These are phyloP conservation scores for Dolichopus griseipennis DNA, from an alignment of 2,888 invertebrate species.

Conservation along the genomic window DNA sequence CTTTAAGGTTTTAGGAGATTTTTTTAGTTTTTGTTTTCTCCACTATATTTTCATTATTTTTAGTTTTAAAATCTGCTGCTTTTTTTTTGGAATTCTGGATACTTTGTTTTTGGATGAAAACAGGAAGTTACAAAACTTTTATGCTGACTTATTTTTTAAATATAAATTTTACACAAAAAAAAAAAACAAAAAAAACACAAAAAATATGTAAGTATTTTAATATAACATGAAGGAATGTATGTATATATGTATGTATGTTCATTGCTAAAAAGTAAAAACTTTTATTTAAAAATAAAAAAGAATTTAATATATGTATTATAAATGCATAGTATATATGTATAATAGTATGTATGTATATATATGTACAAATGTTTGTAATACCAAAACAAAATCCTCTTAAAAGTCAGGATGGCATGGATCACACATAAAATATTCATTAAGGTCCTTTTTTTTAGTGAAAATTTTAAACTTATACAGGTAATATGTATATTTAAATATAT, in stretches of 20 bases:
- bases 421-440: slow-evolving; percentile 3
- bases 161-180: slow-evolving; percentile 14
- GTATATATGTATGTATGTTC: neutral
- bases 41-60: too few species aligned
- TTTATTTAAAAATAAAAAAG: too few species aligned
- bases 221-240: neutral
- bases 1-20: neutral
- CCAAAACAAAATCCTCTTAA: neutral
- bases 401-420: slow-evolving; percentile 6
- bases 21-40: neutral
- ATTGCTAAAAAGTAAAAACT: too few species aligned
- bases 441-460: slow-evolving; percentile 1
- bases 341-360: too few species aligned
- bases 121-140: slow-evolving; percentile 4
- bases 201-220: too few species aligned
- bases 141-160: slow-evolving; percentile 15
- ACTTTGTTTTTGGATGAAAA: slow-evolving; percentile 29
- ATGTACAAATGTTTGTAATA: too few species aligned
- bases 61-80: too few species aligned
- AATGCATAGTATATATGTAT: too few species aligned
- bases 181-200: slow-evolving; percentile 2
- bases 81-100: slow-evolving; percentile 22
- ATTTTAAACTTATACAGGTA: neutral
- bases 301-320: too few species aligned
- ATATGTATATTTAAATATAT: neutral